Base-by-base conservation (phyloP, 2,113 vertebrate genomes). In the Narcine bancroftii region DNA sequence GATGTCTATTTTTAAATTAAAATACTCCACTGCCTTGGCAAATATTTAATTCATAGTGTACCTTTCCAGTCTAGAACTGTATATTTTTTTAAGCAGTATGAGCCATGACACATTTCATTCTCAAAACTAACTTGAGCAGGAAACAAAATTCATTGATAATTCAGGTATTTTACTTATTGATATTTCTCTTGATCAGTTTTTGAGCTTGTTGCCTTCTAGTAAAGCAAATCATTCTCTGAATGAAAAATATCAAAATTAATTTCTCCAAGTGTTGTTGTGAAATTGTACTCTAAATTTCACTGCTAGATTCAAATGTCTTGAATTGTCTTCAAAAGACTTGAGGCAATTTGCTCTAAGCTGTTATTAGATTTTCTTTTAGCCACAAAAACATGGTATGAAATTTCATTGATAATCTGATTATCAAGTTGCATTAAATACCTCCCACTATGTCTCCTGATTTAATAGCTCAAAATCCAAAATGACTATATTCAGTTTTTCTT, bases 181-280 rank as follows among this genome's bases (percentile, higher is more conserved):
- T 72, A 24, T 45, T 85, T 85, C 33, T 56, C 33, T 50, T 50
- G 6, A 77, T 3, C 45, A 17, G 1, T 33, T 39, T 81, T 13
- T 56, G 50, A 60, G 50, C 56, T 56, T 53, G 36, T 5, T 17
- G 50, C 36, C 4, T 6, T 60, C 33, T 17, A 5, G 5, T 85
- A 29, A 33, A 87, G 77, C 93, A 92, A 6, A 11, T 93, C 66
- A 92, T 73, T 93, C 33, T 56, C 33, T 0, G 92, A 79, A 87
- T 50, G 36, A 4, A 92, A n/a, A 50, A 50, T 33, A 79, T 79
- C 76, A 42, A 24, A 47, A 79, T 6, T 26, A 79, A 79, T 47
- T 9, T 79, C 21, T 50, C 42, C 6, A 29, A 3, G 9, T 13
- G 13, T 39, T 50, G 9, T 79, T 79, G 47, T 13, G 53, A 81